Conservation (phyloP, 2,113 vertebrate species). For the Amazona vittata region DNA sequence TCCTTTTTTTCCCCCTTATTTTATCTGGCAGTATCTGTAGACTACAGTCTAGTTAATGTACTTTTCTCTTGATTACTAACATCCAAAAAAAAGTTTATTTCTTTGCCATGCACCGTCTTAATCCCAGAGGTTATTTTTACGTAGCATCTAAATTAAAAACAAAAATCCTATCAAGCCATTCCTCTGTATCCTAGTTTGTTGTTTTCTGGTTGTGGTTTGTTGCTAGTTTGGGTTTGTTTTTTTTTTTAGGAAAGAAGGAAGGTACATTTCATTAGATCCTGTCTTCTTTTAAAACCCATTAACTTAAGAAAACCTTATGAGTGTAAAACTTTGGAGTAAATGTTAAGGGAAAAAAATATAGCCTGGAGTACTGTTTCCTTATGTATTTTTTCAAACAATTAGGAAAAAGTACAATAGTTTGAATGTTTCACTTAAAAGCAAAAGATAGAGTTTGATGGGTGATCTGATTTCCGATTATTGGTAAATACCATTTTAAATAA, state of each 20-base stretch:
- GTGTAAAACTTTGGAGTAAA: background rate
- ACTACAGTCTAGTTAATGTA: background rate
- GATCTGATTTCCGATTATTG: background rate
- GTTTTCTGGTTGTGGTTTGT: background rate
- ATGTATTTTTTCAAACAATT: background rate
- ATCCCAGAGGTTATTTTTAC: background rate
- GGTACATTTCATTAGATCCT: background rate
- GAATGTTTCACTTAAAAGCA: background rate
- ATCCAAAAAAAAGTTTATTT: background rate
- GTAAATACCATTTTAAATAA: background rate
- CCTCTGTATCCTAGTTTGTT: background rate
- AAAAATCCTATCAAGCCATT: background rate
- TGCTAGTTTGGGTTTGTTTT: background rate
- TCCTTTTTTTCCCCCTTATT: background rate
- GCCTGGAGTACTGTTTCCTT: background rate
- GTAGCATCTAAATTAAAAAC: background rate
- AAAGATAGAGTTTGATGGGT: background rate
- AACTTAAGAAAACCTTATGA: background rate
- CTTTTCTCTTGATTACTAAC: background rate
- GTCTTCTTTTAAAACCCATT: background rate
- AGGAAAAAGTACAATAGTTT: background rate
- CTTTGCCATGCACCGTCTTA: background rate
- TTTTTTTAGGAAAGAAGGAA: background rate
- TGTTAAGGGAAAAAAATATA: background rate
- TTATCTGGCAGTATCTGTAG: background rate